Conservation (phyloP, 1,140 invertebrate species). For the Bombus terrestris region DNA sequence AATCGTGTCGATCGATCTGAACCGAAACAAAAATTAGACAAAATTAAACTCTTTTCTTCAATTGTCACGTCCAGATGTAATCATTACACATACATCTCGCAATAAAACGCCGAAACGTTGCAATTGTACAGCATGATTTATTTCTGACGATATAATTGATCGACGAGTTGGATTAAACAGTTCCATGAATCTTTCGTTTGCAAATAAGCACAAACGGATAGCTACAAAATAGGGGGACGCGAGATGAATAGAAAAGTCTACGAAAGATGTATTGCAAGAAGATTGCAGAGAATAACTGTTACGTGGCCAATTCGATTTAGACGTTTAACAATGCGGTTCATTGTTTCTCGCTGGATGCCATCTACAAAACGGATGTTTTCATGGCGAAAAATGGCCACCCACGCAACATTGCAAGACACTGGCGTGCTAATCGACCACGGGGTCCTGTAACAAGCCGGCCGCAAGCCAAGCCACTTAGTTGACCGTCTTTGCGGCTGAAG, state of each 20-base stretch:
- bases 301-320: conserved; percentile 5
- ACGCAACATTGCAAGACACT: conserved; percentile 36
- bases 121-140: neutral
- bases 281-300: neutral
- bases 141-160: neutral
- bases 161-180: conserved; percentile 1
- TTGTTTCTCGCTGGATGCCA: conserved; percentile 14
- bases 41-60: no score
- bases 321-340: conserved; percentile 9
- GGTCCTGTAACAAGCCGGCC: conserved; percentile 26
- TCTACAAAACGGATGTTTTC: conserved; percentile 9
- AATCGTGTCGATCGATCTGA: no score
- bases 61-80: no score
- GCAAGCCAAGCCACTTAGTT: conserved; percentile 51
- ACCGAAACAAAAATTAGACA: no score
- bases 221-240: no score
- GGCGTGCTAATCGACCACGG: conserved; percentile 48
- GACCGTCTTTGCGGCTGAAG: conserved; percentile 26
- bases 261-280: neutral
- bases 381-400: conserved; percentile 26
- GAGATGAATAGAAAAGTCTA: neutral
- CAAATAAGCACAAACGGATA: neutral
- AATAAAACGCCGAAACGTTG: neutral
- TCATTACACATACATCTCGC: no score
- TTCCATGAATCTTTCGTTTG: conserved; percentile 3